These are phyloP conservation scores for Malurus alboscapulatus DNA, from an alignment of 2,113 vertebrate genomes.

Conservation along the genomic window DNA sequence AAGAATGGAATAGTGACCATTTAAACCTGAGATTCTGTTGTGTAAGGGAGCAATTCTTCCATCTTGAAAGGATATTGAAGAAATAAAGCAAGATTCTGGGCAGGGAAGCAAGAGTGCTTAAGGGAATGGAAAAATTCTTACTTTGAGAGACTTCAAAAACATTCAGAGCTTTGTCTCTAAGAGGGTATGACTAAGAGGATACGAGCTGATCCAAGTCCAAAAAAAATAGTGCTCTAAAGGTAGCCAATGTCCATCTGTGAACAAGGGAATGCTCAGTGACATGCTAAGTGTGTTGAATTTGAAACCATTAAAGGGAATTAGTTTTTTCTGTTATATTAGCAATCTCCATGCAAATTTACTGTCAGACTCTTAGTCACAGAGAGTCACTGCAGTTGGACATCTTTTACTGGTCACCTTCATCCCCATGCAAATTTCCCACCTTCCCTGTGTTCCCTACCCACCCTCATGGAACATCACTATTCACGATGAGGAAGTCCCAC, in stretches of 20 bases:
- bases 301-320: not conserved
- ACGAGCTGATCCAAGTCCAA: not conserved
- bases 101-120: not conserved
- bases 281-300: not conserved
- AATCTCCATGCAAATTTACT: not conserved
- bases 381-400: not conserved
- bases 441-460: not conserved
- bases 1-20: not conserved
- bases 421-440: not conserved
- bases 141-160: not conserved
- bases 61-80: conserved; percentile 31
- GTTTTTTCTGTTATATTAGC: not conserved
- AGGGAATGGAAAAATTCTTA: conserved; percentile 27
- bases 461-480: not conserved
- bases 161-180: not conserved
- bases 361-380: not conserved
- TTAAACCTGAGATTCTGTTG: not conserved
- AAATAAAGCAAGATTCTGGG: conserved; percentile 3
- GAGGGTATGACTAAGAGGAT: not conserved
- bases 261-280: not conserved
- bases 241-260: not conserved
- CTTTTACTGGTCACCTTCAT: not conserved
- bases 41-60: not conserved
- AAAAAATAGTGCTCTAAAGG: not conserved
- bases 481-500: not conserved